Conservation (phyloP, 2,113 vertebrate species). For the Odobenus rosmarus region DNA sequence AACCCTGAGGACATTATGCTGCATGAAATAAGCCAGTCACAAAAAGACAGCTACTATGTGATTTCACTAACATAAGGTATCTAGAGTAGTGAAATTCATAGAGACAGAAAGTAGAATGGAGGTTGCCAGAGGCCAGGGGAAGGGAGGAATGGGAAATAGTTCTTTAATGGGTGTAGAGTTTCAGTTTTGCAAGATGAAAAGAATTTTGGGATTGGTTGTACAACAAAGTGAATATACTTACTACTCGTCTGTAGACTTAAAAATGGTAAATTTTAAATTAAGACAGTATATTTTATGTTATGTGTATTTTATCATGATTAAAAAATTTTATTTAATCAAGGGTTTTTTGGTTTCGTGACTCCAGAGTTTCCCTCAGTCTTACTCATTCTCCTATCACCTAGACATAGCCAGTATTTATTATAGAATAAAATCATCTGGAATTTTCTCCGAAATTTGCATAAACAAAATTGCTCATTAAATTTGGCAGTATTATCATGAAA, state of each 20-base stretch:
- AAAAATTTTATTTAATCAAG: not conserved
- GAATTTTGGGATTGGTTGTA: not conserved
- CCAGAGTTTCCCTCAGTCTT: not conserved
- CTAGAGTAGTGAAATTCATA: not conserved
- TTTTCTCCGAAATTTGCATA: slow-evolving; percentile 47
- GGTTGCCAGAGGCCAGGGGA: not conserved
- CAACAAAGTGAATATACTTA: not conserved
- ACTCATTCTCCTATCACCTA: not conserved
- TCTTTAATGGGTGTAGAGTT: not conserved
- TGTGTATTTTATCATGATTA: not conserved
- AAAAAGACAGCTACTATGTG: not conserved
- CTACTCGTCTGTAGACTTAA: not conserved
- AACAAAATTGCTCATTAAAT: slow-evolving; percentile 9
- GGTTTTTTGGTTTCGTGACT: not conserved
- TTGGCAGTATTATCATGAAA: slow-evolving; percentile 32
- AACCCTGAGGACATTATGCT: not conserved
- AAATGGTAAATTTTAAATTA: not conserved
- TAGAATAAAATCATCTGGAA: slow-evolving; percentile 1
- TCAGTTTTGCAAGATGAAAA: slow-evolving; percentile 3
- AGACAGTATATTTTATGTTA: not conserved
- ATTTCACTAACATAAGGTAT: not conserved
- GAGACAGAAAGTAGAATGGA: not conserved
- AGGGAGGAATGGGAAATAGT: not conserved
- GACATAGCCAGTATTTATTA: not conserved
- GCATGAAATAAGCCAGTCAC: not conserved